These are phyloP conservation scores for Nesogale talazaci DNA, from an alignment of 2,113 vertebrate genomes.

Conservation along the genomic window DNA sequence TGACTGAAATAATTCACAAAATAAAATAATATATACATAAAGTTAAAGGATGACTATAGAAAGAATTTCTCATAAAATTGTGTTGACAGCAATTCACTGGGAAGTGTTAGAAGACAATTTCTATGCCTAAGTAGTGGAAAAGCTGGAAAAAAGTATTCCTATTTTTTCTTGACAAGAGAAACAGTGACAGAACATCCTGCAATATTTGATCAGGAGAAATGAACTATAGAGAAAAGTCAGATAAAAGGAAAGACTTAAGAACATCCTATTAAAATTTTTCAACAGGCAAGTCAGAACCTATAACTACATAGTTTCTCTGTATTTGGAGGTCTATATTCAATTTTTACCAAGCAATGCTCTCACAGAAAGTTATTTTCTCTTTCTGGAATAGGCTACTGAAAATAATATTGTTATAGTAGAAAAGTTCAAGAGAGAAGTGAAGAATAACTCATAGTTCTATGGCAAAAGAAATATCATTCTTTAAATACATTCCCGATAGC, in stretches of 20 bases:
- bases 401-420: neutral
- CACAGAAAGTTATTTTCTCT: neutral
- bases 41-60: neutral
- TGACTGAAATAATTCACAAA: neutral
- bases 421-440: neutral
- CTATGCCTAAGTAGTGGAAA: neutral
- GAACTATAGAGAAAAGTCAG: neutral
- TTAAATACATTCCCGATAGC: neutral
- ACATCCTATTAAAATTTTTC: neutral
- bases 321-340: neutral
- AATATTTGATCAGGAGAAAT: neutral
- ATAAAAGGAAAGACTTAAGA: neutral
- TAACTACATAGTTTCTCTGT: neutral
- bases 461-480: neutral
- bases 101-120: too few relatives aligned
- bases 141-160: too few relatives aligned
- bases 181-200: neutral
- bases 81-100: too few relatives aligned
- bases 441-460: neutral
- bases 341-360: rapidly evolving
- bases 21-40: neutral
- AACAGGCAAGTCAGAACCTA: too few relatives aligned
- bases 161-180: neutral
- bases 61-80: neutral
- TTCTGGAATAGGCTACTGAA: neutral